These are phyloP conservation scores for Drosophila birchii DNA, from an alignment of 2,888 invertebrate genomes.

Conservation along the genomic window DNA sequence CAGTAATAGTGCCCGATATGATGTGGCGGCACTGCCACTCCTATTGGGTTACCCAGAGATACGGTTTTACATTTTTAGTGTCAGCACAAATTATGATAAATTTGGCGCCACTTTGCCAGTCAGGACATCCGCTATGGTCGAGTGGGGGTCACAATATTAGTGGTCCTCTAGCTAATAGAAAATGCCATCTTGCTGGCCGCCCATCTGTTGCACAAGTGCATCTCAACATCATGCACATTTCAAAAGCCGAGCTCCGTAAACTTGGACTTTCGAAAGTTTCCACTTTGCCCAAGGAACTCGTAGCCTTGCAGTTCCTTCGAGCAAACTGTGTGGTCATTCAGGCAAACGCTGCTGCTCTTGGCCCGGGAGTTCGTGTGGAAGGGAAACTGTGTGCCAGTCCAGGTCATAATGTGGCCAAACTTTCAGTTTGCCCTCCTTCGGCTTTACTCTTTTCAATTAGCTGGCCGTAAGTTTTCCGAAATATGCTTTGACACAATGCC, in stretches of 20 bases:
- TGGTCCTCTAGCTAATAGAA: slow-evolving; percentile 63
- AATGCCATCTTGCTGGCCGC: slow-evolving; percentile 33
- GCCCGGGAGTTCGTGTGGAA: slow-evolving; percentile 69
- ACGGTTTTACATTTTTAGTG: slow-evolving; percentile 72
- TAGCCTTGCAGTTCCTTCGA: slow-evolving; percentile 30
- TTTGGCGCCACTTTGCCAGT: slow-evolving; percentile 54
- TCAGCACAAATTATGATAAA: slow-evolving; percentile 72
- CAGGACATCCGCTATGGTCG: neutral
- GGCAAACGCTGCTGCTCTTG: slow-evolving; percentile 68
- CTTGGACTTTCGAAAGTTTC: slow-evolving; percentile 62
- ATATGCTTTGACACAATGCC: slow-evolving; percentile 45
- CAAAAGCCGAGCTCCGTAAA: slow-evolving; percentile 69
- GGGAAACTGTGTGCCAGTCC: slow-evolving; percentile 59
- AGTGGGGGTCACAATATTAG: neutral
- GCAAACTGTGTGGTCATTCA: slow-evolving; percentile 72
- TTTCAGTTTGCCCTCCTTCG: slow-evolving; percentile 25
- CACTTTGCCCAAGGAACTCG: slow-evolving; percentile 58
- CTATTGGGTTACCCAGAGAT: slow-evolving; percentile 64
- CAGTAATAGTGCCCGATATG: slow-evolving; percentile 65
- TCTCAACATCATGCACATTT: slow-evolving; percentile 64
- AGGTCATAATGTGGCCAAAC: slow-evolving; percentile 27
- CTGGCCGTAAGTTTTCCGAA: slow-evolving; percentile 24
- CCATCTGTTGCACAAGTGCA: slow-evolving; percentile 67
- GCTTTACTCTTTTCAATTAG: slow-evolving; percentile 57
- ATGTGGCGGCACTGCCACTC: slow-evolving; percentile 2